These are phyloP conservation scores for Catocala sponsa DNA, from an alignment of 2,888 invertebrate genomes.

Conservation along the genomic window DNA sequence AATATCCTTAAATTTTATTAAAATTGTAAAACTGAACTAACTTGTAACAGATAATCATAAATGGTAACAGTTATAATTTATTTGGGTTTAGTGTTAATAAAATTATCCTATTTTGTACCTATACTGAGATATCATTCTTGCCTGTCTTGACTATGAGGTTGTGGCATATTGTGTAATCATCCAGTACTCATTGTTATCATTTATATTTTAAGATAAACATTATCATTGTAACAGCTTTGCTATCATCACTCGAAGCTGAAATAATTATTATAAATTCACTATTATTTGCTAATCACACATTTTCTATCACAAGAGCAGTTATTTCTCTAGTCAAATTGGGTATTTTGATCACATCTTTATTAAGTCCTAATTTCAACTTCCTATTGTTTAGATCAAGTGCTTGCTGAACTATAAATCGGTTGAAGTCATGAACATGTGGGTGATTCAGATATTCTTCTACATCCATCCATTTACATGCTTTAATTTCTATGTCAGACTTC, in stretches of 20 bases:
- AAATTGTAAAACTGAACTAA: constrained; percentile 40
- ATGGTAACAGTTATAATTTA: constrained; percentile 33
- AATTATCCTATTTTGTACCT: constrained; percentile 23
- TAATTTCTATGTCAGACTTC: constrained; percentile 93
- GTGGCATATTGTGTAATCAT: constrained; percentile 19
- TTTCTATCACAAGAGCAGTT: constrained; percentile 72
- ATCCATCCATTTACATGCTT: constrained; percentile 94
- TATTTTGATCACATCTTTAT: constrained; percentile 75
- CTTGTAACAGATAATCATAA: constrained; percentile 32
- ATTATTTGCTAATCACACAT: constrained; percentile 50
- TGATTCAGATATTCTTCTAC: constrained; percentile 91
- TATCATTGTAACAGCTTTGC: constrained; percentile 32
- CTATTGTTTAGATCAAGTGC: constrained; percentile 90
- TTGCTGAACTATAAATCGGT: constrained; percentile 90
- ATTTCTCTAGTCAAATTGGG: constrained; percentile 68
- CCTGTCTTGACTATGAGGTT: neutral
- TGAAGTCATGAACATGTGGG: constrained; percentile 92
- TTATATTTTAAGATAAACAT: constrained; percentile 30
- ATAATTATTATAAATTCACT: constrained; percentile 8
- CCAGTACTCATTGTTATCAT: constrained; percentile 36
- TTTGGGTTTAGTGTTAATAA: constrained; percentile 23
- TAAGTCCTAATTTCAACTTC: constrained; percentile 88
- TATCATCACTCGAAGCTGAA: constrained; percentile 43
- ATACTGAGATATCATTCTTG: constrained; percentile 5
- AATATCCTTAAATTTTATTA: constrained; percentile 12